A percentile compares a stretch with the other conserved stretches of the same genome.
phyloP scores from a whole-genome alignment of 2,113 vertebrate species.

The Nothocercus julius region DNA sequence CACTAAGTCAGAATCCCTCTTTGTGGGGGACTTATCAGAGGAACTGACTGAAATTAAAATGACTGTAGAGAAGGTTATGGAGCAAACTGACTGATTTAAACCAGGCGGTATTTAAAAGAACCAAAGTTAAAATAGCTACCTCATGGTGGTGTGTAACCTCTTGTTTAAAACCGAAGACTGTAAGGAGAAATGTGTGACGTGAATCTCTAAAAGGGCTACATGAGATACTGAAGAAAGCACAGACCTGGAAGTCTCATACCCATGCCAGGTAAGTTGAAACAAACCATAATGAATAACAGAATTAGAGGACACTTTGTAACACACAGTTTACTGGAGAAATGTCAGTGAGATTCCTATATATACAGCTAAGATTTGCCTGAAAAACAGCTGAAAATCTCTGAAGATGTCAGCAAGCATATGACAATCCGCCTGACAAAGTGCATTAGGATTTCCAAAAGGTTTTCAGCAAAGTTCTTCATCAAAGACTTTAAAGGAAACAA shows the following conservation, averaged over 20 bases:
- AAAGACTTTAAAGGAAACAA: not conserved
- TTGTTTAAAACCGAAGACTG: not conserved
- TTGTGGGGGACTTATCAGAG: not conserved
- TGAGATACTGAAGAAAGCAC: not conserved
- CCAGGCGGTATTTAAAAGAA: not conserved
- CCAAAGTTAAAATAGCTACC: not conserved
- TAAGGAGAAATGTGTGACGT: not conserved
- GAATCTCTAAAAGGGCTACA: not conserved
- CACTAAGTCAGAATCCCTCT: not conserved
- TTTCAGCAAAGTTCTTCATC: not conserved
- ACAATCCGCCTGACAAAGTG: not conserved
- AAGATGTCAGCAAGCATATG: not conserved
- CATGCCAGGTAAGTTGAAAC: not conserved
- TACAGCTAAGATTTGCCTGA: not conserved
- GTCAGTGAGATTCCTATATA: not conserved
- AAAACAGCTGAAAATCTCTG: not conserved
- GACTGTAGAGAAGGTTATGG: not conserved
- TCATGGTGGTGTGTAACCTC: not conserved
- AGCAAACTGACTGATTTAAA: not conserved
- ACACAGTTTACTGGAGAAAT: not conserved
- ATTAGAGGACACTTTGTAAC: not conserved
- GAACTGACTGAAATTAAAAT: not conserved
- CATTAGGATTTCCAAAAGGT: not conserved
- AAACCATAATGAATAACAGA: not conserved
- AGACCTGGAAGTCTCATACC: not conserved